Evolutionary conservation across 2,797 vertebrate genomes (phyloP), one percentile per base, ranked within the genome.

Genomic region (Enteromius viviparus): DNA sequence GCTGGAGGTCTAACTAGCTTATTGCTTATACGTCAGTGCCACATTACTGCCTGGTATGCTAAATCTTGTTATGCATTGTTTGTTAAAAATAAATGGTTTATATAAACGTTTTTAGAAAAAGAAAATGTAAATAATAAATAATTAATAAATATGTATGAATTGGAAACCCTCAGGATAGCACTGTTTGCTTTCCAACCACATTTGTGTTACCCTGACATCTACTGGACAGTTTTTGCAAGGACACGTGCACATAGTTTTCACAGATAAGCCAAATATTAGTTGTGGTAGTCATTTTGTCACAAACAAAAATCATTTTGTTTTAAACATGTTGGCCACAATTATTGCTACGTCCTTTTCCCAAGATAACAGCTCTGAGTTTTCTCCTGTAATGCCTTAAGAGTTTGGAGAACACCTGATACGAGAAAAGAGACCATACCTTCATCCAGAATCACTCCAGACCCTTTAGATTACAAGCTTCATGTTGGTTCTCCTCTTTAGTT

Each of bases 151-250:
- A 8, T 10, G 62, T 37, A 45, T 40, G 1, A 49, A 47, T 26
- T 6, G 17, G 49, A 69, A 69, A 12, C 66, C 17, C 45, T 26
- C n/a, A 42, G 3, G 0, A 19, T 42, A 19, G 17, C 8, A 60
- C 29, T 58, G 34, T 53, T 37, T 47, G 53, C 19, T 55, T 74
- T 42, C 68, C 6, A 3, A 1, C 15, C 3, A 79, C 45, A 68
- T 26, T 87, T 81, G 86, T 87, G 66, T 84, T 21, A 89, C 86
- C 91, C 90, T 87, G 62, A 88, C 94, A 90, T 83, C 94, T 93
- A 80, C 66, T 93, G 95, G 92, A 55, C 51, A 40, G 23, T 15
- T 76, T 0, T 17, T 37, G 62, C 4, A 49, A 87, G 47, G 11
- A 32, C 65, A 84, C 8, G 15, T 78, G 4, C 51, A 32, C 21